These are phyloP conservation scores for Tachypleus tridentatus DNA, from an alignment of 1,140 invertebrate species.

Conservation along the genomic window DNA sequence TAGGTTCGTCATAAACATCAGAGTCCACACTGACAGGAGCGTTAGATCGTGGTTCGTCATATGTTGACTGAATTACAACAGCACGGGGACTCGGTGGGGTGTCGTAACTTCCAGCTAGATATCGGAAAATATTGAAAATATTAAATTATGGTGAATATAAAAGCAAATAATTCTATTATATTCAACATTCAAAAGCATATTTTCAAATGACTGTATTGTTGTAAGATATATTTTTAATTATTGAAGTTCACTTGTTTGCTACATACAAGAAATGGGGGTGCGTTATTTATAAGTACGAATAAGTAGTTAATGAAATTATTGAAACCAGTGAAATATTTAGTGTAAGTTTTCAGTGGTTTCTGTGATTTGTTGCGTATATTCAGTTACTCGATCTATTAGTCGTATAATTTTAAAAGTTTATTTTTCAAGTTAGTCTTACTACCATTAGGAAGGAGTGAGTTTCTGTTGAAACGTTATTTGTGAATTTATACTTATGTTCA, in stretches of 20 bases:
- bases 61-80: conserved; percentile 1
- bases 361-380: no score
- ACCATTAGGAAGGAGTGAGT: no score
- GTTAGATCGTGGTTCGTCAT: conserved; percentile 17
- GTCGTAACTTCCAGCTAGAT: conserved; percentile 16
- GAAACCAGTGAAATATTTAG: no score
- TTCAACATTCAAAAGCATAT: neutral
- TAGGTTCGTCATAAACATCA: no score
- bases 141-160: neutral
- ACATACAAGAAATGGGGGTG: neutral
- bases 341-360: no score
- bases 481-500: no score
- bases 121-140: neutral
- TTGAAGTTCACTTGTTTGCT: neutral
- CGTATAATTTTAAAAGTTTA: no score
- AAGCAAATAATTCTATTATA: no score
- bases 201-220: neutral
- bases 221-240: neutral
- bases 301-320: neutral
- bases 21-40: neutral
- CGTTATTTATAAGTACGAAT: neutral
- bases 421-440: no score
- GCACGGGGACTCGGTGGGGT: conserved; percentile 14
- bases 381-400: no score
- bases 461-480: no score